Evolutionary conservation across 2,113 vertebrate species (phyloP).

Genomic region (Delphinus delphis): DNA sequence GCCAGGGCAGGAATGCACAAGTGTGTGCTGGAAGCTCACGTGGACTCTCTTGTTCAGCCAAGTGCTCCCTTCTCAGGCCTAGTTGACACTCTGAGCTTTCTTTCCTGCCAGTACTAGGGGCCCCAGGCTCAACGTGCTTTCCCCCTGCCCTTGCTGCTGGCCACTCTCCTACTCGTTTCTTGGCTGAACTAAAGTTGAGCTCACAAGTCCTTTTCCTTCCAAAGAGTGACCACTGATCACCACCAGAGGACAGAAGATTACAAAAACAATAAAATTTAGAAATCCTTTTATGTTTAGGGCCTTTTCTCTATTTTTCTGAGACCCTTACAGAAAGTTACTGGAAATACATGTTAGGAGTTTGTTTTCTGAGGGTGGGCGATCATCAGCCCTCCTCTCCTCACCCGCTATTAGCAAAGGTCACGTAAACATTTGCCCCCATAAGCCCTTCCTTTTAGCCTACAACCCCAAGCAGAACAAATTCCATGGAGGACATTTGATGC

Average conservation of each 20-base stretch:
- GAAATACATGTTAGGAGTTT: neutral
- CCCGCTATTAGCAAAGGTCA: neutral
- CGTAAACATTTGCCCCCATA: neutral
- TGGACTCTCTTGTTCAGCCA: neutral
- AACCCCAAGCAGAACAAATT: conserved; percentile 1
- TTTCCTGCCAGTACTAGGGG: neutral
- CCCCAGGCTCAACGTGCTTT: neutral
- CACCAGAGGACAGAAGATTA: neutral
- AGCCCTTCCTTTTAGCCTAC: neutral
- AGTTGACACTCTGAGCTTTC: neutral
- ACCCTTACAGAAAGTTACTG: neutral
- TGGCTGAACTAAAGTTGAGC: neutral
- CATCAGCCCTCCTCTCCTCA: neutral
- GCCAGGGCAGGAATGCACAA: conserved; percentile 50
- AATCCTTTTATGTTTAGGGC: neutral
- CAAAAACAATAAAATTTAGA: conserved; percentile 26
- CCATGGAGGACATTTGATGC: neutral
- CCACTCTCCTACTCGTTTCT: neutral
- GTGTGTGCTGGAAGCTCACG: neutral
- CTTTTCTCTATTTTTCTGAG: conserved; percentile 3
- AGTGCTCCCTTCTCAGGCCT: neutral
- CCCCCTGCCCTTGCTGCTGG: neutral
- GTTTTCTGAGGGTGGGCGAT: neutral
- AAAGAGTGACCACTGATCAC: neutral
- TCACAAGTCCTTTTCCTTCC: neutral